Evolutionary conservation across 2,113 vertebrate species (phyloP), one percentile per base, ranked within the genome.

Genomic region (Gobio gobio): DNA sequence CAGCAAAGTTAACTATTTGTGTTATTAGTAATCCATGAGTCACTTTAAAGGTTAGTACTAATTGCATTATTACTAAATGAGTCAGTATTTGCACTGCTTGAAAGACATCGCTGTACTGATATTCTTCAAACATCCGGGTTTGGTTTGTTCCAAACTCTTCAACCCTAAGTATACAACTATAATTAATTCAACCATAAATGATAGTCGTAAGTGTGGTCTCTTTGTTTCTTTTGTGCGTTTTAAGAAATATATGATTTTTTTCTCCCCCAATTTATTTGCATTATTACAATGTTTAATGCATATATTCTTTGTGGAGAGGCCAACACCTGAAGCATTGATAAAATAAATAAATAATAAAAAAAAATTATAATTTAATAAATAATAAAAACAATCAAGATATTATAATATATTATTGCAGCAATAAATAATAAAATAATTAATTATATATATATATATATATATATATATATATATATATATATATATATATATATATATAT

Each of bases 31-130:
- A 61, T 61, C 2, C 24, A 20, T 24, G 33, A 78, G 56, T 78
- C 76, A 78, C 54, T 3, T 20, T 40, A n/a, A 24, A 59, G 22
- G 13, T 63, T 26, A 74, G 4, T 45, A 8, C 40, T 47, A 7
- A 45, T 29, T 26, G 40, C 40, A 80, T 12, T 81, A 51, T 66
- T 66, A 49, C 59, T 47, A 49, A 64, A 64, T 64, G 43, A 64
- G 59, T 80, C 74, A 76, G 14, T 56, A 51, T 47, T 36, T 78
- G 36, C 10, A 29, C 20, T 43, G 20, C 76, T 29, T 77, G 49
- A 18, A 56, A 77, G 10, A 0, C 18, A 14, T 10, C 18, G 10
- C 75, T 40, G 2, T 58, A 58, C 14, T 77, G 29, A 58, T 36
- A 58, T 58, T 78, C 5, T 10, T 78, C 0, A 61, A 43, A 78